Base-by-base conservation (phyloP, 2,888 invertebrate genomes). In the Scaptomyza reducta region DNA sequence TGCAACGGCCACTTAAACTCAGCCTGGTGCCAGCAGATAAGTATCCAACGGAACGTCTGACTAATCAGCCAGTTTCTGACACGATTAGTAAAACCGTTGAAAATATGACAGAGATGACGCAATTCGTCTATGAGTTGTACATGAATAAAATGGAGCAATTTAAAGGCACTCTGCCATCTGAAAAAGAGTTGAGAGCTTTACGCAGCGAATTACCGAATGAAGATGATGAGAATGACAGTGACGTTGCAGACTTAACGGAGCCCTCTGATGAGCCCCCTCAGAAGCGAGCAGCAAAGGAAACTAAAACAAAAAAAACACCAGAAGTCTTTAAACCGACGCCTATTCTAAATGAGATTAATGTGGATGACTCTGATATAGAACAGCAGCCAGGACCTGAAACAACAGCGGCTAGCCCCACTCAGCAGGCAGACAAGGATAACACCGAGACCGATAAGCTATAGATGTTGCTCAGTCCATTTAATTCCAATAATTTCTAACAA, bases 51-150 rank as follows among this genome's bases (percentile, higher is more conserved):
- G 93, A 94, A 88, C 93, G 97, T 51, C 90, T 92, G 3, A 92
- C 93, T 38, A 91, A 90, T 44, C 92, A 93, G 58, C 89, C 91
- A 0, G 50, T 66, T 1, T 91, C 92, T 22, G 89, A 90, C 33
- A 92, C 67, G 0, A 45, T 59, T 1, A 31, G 92, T 1, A 87
- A 89, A 3, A 72, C 71, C 4, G 77, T 93, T 91, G 69, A 75
- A 9, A 84, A 85, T 91, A 98, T 99, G 97, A 95, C 97, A 1
- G 96, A 98, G 89, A 98, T 99, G 96, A 97, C 98, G 1, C 95
- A 97, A 89, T 98, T 97, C 92, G 99, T 99, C 0, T 98, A 97
- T 92, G 96, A 98, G 87, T 95, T 97, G 92, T 99, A 99, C 91
- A 94, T 96, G 89, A 94, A 95, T 54, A 94, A 95, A 88, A 94